Evolutionary conservation across 2,888 invertebrate species (phyloP).

Genomic region (Megalurothrips usitatus): DNA sequence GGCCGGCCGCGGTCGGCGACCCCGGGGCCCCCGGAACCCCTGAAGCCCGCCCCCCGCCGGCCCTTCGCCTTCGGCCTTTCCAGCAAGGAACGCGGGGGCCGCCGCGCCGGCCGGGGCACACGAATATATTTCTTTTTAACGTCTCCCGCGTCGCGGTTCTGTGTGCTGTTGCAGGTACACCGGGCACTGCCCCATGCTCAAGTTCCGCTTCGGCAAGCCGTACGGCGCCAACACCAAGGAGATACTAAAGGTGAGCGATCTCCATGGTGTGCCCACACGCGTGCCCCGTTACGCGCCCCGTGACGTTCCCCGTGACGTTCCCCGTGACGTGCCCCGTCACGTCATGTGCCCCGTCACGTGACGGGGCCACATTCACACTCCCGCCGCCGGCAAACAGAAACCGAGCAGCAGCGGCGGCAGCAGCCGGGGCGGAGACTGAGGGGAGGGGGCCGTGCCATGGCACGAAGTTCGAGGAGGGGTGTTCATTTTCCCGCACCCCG

Average conservation of each 20-base stretch:
- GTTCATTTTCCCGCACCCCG: background rate
- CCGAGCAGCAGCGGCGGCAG: too few species aligned
- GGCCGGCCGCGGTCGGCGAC: background rate
- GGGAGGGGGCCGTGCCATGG: constrained; percentile 27
- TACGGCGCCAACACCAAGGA: constrained; percentile 67
- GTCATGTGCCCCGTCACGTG: background rate
- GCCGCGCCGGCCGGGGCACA: background rate
- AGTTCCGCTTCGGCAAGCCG: constrained; percentile 65
- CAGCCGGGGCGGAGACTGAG: too few species aligned
- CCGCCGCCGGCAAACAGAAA: background rate
- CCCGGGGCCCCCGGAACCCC: background rate
- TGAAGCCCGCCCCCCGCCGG: background rate
- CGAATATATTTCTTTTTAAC: too few species aligned
- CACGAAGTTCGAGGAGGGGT: background rate
- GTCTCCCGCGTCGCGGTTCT: constrained; percentile 27
- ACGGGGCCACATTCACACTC: background rate
- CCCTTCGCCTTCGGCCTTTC: background rate
- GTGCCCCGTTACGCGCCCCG: background rate
- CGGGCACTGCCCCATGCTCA: constrained; percentile 66
- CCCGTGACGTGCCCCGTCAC: background rate
- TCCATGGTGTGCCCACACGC: background rate
- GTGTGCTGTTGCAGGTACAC: constrained; percentile 58
- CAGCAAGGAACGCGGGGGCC: background rate
- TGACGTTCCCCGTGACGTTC: background rate
- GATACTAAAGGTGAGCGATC: constrained; percentile 52